Base-by-base conservation (phyloP, 2,888 invertebrate species). In the Megastigmus dorsalis region DNA sequence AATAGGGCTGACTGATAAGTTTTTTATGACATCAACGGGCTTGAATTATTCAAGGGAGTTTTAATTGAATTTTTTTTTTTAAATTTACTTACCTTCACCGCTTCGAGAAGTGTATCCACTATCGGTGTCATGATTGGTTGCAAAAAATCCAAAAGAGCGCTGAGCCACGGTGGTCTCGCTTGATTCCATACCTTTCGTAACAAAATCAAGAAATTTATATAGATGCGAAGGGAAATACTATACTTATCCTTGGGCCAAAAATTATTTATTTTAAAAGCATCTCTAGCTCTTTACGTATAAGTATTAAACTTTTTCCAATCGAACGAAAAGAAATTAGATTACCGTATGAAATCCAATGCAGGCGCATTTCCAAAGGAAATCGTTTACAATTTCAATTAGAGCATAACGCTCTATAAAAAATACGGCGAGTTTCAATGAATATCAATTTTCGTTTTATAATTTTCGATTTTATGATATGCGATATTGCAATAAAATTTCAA, bases 111-210 rank as follows among this genome's bases (percentile, higher is more conserved):
- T 77, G 93, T 92, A 4, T 92, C 90, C 0, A 92, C 92, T 18
- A 94, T 90, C 48, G 93, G 92, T 66, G 90, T 89, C 59, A 94
- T 87, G 2, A 92, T 86, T 0, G 92, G 91, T 26, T 91, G 91
- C 0, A 92, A 89, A n/a, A 93, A 89, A 18, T 92, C 91, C 77
- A 94, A 83, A 10, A 95, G 89, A 0, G 93, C 94, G 63, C 93
- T 92, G 69, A 93, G 88, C 95, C 95, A 95, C 0, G 95, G 91
- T 13, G 94, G 94, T 41, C 94, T 89, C 36, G 93, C 92, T 83
- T 94, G 93, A 84, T 95, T 95, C 95, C 95, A 95, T 1, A 95
- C 92, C 94, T 94, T 62, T 3, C 1, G 43, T 20, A 20, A 57
- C 48, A 54, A 13, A 18, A 36, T 3, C 33, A 50, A 50, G n/a